These are phyloP conservation scores for Brachypalpus laphriformis DNA, from an alignment of 2,888 invertebrate genomes.

Conservation along the genomic window DNA sequence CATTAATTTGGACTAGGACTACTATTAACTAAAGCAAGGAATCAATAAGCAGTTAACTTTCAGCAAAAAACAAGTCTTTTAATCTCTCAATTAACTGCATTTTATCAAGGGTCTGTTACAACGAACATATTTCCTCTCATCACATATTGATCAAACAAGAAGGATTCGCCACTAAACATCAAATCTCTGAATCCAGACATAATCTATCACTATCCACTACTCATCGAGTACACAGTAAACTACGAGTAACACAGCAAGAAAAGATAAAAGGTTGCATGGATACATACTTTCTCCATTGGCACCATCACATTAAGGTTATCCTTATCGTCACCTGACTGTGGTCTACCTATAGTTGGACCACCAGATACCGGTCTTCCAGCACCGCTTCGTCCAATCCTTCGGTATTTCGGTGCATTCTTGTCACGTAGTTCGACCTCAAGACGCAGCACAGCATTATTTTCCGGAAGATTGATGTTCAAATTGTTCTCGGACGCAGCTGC, in stretches of 20 bases:
- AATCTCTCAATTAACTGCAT: neutral
- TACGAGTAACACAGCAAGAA: constrained; percentile 16
- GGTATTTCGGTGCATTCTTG: constrained; percentile 82
- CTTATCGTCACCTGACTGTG: constrained; percentile 76
- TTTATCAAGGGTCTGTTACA: neutral
- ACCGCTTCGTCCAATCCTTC: constrained; percentile 82
- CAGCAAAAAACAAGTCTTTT: too few species aligned
- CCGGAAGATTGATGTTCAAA: constrained; percentile 83
- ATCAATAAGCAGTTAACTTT: too few species aligned
- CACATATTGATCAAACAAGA: constrained; percentile 17
- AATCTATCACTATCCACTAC: constrained; percentile 21
- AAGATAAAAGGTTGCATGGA: constrained; percentile 14
- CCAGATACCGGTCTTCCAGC: constrained; percentile 80
- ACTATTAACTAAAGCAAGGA: too few species aligned
- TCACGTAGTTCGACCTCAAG: constrained; percentile 83
- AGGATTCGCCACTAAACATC: constrained; percentile 17
- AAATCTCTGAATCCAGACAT: constrained; percentile 6
- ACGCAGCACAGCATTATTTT: constrained; percentile 82
- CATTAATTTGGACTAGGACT: too few species aligned
- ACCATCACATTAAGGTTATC: constrained; percentile 84
- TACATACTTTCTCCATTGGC: constrained; percentile 86
- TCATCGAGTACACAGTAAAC: neutral
- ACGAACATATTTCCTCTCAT: neutral
- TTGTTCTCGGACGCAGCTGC: constrained; percentile 78
- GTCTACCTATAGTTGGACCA: constrained; percentile 59